phyloP scores from a whole-genome alignment of 1,140 invertebrate genomes.

The Brachionus koreanus region DNA sequence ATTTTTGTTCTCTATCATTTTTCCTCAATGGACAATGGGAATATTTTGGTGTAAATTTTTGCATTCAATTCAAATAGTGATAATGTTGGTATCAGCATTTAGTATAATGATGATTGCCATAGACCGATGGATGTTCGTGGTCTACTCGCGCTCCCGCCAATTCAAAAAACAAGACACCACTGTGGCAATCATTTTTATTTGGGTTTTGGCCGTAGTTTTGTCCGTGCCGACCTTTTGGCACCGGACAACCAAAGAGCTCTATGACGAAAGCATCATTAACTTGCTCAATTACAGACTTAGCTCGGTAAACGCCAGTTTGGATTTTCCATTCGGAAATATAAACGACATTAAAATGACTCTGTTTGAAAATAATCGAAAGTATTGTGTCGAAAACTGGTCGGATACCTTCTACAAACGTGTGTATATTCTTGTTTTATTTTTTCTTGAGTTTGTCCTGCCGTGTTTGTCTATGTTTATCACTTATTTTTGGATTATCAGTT shows the following conservation, averaged over 20 bases:
- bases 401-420: slow-evolving; percentile 38
- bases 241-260: slow-evolving; percentile 13
- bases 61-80: slow-evolving; percentile 39
- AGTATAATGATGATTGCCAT: slow-evolving; percentile 44
- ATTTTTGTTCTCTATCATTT: slow-evolving; percentile 9
- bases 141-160: slow-evolving; percentile 4
- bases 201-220: slow-evolving; percentile 14
- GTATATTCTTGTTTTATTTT: slow-evolving; percentile 45
- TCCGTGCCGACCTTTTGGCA: slow-evolving; percentile 16
- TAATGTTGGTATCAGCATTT: slow-evolving; percentile 30
- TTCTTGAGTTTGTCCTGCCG: slow-evolving; percentile 46
- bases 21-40: slow-evolving; percentile 16
- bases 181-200: neutral
- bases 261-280: neutral
- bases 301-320: neutral
- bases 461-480: slow-evolving; percentile 45
- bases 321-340: neutral
- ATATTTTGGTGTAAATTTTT: slow-evolving; percentile 40
- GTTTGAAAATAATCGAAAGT: slow-evolving; percentile 23
- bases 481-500: slow-evolving; percentile 45
- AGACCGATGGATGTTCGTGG: slow-evolving; percentile 40
- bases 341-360: neutral
- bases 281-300: neutral
- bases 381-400: slow-evolving; percentile 46
- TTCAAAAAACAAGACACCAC: slow-evolving; percentile 10